Evolutionary conservation across 1,140 invertebrate genomes (phyloP).

Genomic region (Bombus balteatus): DNA sequence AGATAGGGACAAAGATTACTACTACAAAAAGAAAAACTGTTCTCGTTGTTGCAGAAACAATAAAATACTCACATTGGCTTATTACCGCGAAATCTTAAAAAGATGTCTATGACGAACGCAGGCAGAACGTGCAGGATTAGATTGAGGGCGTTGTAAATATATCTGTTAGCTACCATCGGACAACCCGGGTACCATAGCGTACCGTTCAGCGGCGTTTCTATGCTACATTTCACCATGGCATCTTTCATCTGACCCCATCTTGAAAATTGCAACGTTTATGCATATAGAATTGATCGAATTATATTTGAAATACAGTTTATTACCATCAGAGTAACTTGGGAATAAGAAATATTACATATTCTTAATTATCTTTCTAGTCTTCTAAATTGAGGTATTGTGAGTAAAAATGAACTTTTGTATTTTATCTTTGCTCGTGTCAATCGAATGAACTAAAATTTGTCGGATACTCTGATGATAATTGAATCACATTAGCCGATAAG

Average conservation of each 20-base stretch:
- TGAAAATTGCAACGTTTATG: slow-evolving; percentile 15
- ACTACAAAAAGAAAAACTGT: not conserved
- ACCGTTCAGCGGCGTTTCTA: slow-evolving; percentile 90
- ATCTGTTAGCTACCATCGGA: slow-evolving; percentile 88
- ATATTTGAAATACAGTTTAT: not conserved
- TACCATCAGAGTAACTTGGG: not conserved
- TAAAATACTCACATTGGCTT: slow-evolving; percentile 89
- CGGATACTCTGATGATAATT: not conserved
- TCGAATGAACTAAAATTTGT: not conserved
- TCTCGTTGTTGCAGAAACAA: not conserved
- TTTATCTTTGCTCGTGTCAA: too few species aligned
- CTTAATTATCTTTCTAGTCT: not conserved
- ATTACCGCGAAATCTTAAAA: slow-evolving; percentile 87
- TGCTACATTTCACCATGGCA: slow-evolving; percentile 87
- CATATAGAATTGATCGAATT: not conserved
- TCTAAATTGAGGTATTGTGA: not conserved
- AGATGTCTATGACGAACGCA: slow-evolving; percentile 89
- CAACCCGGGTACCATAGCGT: slow-evolving; percentile 94
- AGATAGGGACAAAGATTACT: not conserved
- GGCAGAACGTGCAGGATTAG: slow-evolving; percentile 90
- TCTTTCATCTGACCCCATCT: slow-evolving; percentile 91
- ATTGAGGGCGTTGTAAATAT: slow-evolving; percentile 88
- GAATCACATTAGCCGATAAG: not conserved
- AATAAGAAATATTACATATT: not conserved
- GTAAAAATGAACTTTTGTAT: too few species aligned